These are phyloP conservation scores for Anseranas semipalmata DNA, from an alignment of 2,113 vertebrate genomes.

Conservation along the genomic window DNA sequence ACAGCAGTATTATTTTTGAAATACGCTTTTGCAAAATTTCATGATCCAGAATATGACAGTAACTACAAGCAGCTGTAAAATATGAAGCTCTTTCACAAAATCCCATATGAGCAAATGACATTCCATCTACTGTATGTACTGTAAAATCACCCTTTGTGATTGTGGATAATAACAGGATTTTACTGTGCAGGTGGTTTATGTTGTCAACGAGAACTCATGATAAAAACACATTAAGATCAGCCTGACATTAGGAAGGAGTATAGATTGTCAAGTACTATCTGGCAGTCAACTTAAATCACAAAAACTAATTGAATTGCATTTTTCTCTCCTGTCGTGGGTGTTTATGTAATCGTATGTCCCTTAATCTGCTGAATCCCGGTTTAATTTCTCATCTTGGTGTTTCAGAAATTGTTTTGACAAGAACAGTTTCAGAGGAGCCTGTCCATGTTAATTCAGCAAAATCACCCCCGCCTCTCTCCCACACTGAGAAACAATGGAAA, in stretches of 20 bases:
- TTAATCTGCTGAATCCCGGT: neutral
- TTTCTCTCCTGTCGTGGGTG: neutral
- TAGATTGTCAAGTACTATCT: neutral
- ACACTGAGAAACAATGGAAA: neutral
- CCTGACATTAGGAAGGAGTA: neutral
- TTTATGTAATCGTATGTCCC: neutral
- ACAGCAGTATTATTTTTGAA: neutral
- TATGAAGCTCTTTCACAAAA: slow-evolving; percentile 20
- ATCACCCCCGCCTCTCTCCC: neutral
- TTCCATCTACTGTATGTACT: neutral
- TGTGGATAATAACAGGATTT: neutral
- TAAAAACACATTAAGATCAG: slow-evolving; percentile 7
- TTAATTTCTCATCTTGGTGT: neutral
- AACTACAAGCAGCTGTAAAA: slow-evolving; percentile 2
- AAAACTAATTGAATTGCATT: neutral
- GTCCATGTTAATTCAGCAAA: neutral
- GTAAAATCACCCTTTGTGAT: neutral
- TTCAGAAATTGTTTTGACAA: neutral
- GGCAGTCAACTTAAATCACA: neutral
- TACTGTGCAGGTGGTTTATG: neutral
- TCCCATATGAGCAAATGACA: neutral
- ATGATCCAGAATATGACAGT: neutral
- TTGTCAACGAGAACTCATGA: neutral
- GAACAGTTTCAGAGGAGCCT: neutral
- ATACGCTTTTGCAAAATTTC: neutral